Percentiles rank a stretch among this genome's conserved stretches.
Evolutionary conservation across 2,888 invertebrate genomes (phyloP).

Genomic region (Junonia oenone): DNA sequence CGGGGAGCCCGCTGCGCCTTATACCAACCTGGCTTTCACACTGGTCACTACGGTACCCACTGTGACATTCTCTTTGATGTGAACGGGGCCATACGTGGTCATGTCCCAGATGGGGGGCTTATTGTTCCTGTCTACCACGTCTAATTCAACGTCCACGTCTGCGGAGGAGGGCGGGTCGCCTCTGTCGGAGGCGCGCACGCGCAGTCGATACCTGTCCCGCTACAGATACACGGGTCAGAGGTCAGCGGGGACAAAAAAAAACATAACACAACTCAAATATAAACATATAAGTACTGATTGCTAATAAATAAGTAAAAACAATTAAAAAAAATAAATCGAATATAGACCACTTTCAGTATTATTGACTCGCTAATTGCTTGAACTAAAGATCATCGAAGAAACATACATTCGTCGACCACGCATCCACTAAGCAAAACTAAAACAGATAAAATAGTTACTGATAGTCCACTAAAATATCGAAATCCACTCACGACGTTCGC

Average conservation of each 20-base stretch:
- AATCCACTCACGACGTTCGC: slow-evolving; percentile 58
- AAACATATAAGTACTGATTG: slow-evolving; percentile 74
- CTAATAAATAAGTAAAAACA: slow-evolving; percentile 72
- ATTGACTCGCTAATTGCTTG: slow-evolving; percentile 37
- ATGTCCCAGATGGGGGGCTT: slow-evolving; percentile 98
- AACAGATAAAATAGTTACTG: slow-evolving; percentile 54
- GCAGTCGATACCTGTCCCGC: slow-evolving; percentile 97
- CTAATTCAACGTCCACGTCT: slow-evolving; percentile 98
- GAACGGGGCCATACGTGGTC: slow-evolving; percentile 97
- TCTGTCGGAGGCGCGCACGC: slow-evolving; percentile 97
- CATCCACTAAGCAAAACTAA: slow-evolving; percentile 72
- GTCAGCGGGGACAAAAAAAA: slow-evolving; percentile 83
- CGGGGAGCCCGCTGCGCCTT: slow-evolving; percentile 73
- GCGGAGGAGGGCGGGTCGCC: slow-evolving; percentile 95
- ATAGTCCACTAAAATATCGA: slow-evolving; percentile 47
- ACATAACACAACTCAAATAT: slow-evolving; percentile 79
- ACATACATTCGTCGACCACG: slow-evolving; percentile 53
- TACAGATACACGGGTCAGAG: slow-evolving; percentile 88
- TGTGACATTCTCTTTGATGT: slow-evolving; percentile 99
- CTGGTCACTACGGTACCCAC: slow-evolving; percentile 99
- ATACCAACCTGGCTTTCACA: slow-evolving; percentile 98
- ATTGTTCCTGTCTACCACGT: slow-evolving; percentile 99
- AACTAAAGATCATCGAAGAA: slow-evolving; percentile 31
- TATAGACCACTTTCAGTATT: slow-evolving; percentile 56
- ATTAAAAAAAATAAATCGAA: slow-evolving; percentile 55